Conservation (phyloP, 2,888 invertebrate species). For the Agonopterix alstromeriana region DNA sequence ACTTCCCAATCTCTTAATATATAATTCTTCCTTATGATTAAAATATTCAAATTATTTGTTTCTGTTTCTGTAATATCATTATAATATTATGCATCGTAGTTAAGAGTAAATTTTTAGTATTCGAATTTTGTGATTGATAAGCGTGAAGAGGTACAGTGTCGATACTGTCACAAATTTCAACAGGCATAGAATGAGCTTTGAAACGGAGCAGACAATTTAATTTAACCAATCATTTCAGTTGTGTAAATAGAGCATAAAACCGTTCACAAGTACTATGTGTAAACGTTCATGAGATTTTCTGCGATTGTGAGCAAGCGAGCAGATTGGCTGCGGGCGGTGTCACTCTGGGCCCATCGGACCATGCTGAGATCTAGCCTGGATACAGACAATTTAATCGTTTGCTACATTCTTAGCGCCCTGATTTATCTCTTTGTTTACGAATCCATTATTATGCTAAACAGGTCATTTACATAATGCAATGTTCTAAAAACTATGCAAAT, state of each 20-base stretch:
- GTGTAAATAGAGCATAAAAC: constrained; percentile 64
- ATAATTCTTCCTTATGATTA: constrained; percentile 51
- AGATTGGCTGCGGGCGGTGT: constrained; percentile 34
- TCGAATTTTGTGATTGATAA: constrained; percentile 38
- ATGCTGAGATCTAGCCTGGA: constrained; percentile 44
- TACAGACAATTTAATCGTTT: constrained; percentile 44
- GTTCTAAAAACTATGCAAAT: too few relatives aligned
- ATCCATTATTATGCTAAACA: constrained; percentile 17
- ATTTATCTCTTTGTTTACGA: constrained; percentile 32
- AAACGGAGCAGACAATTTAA: constrained; percentile 54
- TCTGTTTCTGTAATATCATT: constrained; percentile 27
- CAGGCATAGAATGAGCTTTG: constrained; percentile 33
- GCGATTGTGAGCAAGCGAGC: constrained; percentile 35
- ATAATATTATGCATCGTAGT: constrained; percentile 27
- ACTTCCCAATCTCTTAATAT: constrained; percentile 50
- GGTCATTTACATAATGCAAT: too few relatives aligned
- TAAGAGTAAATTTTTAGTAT: constrained; percentile 25
- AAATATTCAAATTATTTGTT: constrained; percentile 40
- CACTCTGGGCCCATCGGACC: constrained; percentile 43
- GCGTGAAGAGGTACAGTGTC: constrained; percentile 28
- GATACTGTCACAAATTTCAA: constrained; percentile 36
- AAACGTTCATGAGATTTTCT: constrained; percentile 54
- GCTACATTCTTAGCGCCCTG: constrained; percentile 30
- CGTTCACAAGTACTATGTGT: constrained; percentile 36
- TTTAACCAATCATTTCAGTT: constrained; percentile 58